phyloP scores from a whole-genome alignment of 1,140 invertebrate genomes.

The Steinernema khuongi region DNA sequence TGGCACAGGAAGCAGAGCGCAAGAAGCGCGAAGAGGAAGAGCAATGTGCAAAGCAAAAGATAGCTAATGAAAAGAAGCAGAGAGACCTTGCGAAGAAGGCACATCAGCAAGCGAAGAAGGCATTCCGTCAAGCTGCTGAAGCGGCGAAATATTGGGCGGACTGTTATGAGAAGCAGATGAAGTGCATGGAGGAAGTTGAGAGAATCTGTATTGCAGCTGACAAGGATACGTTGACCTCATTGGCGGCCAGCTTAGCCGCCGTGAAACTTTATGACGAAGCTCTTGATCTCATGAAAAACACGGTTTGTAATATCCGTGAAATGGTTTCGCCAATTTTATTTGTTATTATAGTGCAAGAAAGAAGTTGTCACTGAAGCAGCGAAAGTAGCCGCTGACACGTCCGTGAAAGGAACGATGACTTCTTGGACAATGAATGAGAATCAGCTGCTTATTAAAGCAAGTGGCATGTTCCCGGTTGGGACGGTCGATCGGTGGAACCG shows the following conservation, averaged over 20 bases:
- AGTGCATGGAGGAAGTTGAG: neutral
- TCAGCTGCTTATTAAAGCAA: slow-evolving; percentile 84
- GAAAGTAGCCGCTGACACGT: too few species aligned
- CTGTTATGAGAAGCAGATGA: slow-evolving; percentile 10
- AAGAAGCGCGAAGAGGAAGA: slow-evolving; percentile 15
- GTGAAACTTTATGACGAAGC: neutral
- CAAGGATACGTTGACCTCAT: neutral
- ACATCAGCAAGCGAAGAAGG: neutral
- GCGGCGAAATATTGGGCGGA: neutral
- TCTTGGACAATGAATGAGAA: slow-evolving; percentile 77
- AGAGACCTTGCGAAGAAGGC: slow-evolving; percentile 63
- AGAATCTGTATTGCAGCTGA: neutral
- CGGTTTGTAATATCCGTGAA: neutral
- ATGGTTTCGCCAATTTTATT: neutral
- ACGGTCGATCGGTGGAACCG: slow-evolving; percentile 80
- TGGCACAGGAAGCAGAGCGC: neutral
- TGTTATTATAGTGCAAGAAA: slow-evolving; percentile 3
- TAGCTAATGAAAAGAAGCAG: slow-evolving; percentile 71
- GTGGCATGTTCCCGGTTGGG: slow-evolving; percentile 90
- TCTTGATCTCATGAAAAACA: neutral
- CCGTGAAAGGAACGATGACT: too few species aligned
- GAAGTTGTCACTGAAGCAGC: too few species aligned
- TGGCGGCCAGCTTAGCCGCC: neutral
- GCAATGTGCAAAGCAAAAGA: slow-evolving; percentile 59
- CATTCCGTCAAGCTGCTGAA: neutral